Conservation (phyloP, 2,113 vertebrate species). For the Anas platyrhynchos region DNA sequence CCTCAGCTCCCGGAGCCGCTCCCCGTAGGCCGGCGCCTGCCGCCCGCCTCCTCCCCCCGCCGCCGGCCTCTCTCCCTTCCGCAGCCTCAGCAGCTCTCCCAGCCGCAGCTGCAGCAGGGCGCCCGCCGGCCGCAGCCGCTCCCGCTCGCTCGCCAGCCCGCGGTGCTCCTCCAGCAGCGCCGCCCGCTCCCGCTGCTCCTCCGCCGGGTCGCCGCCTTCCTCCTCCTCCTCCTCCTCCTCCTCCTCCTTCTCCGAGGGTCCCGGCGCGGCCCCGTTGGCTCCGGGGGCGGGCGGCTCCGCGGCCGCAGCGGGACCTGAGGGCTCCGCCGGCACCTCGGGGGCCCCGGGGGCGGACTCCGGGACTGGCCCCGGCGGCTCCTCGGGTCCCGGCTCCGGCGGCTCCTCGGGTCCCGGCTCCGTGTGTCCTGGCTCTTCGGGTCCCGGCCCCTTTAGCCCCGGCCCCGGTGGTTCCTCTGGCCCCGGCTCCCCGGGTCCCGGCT, state of each 20-base stretch:
- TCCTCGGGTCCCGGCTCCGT: too few relatives aligned
- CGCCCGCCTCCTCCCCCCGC: too few relatives aligned
- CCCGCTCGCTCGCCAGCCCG: constrained; percentile 66
- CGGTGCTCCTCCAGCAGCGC: constrained; percentile 56
- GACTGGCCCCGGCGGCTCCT: too few relatives aligned
- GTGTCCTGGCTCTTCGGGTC: too few relatives aligned
- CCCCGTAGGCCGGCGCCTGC: constrained; percentile 53
- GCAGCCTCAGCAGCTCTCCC: constrained; percentile 66
- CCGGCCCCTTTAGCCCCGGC: too few relatives aligned
- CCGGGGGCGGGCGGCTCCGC: background rate
- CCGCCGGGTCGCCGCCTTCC: background rate
- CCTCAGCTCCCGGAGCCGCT: constrained; percentile 54
- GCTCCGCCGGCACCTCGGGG: background rate
- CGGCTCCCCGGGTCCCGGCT: too few relatives aligned
- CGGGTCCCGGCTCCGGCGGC: too few relatives aligned
- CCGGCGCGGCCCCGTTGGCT: too few relatives aligned
- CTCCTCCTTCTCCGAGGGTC: background rate
- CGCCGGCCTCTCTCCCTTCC: constrained; percentile 6
- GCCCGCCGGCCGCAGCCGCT: constrained; percentile 42
- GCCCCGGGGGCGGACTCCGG: background rate
- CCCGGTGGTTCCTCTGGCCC: too few relatives aligned
- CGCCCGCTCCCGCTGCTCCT: constrained; percentile 9
- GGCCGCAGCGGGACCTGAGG: too few relatives aligned
- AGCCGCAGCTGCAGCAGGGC: constrained; percentile 76
- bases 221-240: background rate